These are phyloP conservation scores for Agrotis puta DNA, from an alignment of 2,888 invertebrate species.

Conservation along the genomic window DNA sequence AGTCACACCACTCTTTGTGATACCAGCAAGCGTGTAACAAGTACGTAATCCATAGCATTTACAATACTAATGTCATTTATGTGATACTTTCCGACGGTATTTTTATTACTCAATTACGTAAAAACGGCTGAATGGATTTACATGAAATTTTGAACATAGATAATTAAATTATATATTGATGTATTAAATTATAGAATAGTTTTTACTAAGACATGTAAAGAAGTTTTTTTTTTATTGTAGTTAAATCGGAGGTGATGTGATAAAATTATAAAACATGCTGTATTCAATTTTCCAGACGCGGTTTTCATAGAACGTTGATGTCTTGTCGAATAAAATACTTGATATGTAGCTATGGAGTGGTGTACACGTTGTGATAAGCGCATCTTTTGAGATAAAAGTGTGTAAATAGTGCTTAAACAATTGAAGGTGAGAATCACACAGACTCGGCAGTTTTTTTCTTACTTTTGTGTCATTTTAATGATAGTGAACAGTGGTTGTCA, in stretches of 20 bases:
- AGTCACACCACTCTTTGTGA: neutral
- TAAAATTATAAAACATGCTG: slow-evolving; percentile 10
- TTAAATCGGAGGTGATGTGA: too few relatives aligned
- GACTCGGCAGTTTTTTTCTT: neutral
- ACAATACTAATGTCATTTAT: neutral
- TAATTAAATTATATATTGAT: neutral
- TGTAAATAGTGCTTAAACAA: slow-evolving; percentile 46
- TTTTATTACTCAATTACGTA: neutral
- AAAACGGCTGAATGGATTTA: neutral
- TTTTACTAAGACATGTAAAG: neutral
- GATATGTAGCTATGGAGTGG: slow-evolving; percentile 32
- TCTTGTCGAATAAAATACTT: slow-evolving; percentile 56
- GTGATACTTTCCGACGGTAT: neutral
- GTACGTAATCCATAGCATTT: neutral
- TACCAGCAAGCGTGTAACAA: neutral
- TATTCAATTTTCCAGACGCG: slow-evolving; percentile 17
- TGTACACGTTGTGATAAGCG: slow-evolving; percentile 57
- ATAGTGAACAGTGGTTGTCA: neutral
- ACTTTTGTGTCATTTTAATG: neutral
- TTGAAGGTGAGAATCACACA: slow-evolving; percentile 40
- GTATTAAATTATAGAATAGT: neutral
- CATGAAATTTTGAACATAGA: neutral
- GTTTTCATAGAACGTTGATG: slow-evolving; percentile 40
- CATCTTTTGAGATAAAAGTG: slow-evolving; percentile 55
- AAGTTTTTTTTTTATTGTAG: neutral